Conservation (phyloP, 2,113 vertebrate genomes). For the Pollimyrus isidori region DNA sequence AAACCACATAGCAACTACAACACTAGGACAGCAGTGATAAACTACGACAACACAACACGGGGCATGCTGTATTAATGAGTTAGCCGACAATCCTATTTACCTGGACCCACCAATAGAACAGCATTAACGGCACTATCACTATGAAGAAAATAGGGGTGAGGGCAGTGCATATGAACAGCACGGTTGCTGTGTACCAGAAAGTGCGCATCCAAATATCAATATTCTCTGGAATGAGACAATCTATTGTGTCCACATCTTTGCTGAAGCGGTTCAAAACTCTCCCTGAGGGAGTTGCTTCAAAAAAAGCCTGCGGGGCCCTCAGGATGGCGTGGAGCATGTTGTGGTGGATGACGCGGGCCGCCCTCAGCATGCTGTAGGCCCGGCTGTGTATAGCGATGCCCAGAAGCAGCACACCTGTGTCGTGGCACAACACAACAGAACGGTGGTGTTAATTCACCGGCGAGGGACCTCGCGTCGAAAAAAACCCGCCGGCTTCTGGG, state of each 20-base stretch:
- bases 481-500: neutral
- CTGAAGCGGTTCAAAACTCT: constrained; percentile 70
- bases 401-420: constrained; percentile 64
- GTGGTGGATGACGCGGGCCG: constrained; percentile 58
- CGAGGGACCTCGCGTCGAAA: neutral
- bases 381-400: constrained; percentile 60
- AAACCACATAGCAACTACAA: constrained; percentile 38
- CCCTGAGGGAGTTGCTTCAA: constrained; percentile 65
- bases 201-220: constrained; percentile 75
- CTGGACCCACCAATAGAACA: constrained; percentile 76
- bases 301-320: constrained; percentile 65
- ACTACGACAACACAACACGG: constrained; percentile 38
- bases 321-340: constrained; percentile 62
- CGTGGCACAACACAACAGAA: constrained; percentile 18
- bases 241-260: constrained; percentile 70
- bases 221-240: constrained; percentile 64
- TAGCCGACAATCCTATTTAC: constrained; percentile 66
- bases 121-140: constrained; percentile 66
- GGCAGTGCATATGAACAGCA: constrained; percentile 70
- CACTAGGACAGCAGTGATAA: constrained; percentile 29
- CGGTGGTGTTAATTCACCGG: constrained; percentile 4
- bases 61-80: constrained; percentile 60
- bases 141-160: constrained; percentile 71
- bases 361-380: constrained; percentile 61
- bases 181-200: constrained; percentile 72